phyloP scores from a whole-genome alignment of 2,797 vertebrate genomes.

The Champsocephalus esox region DNA sequence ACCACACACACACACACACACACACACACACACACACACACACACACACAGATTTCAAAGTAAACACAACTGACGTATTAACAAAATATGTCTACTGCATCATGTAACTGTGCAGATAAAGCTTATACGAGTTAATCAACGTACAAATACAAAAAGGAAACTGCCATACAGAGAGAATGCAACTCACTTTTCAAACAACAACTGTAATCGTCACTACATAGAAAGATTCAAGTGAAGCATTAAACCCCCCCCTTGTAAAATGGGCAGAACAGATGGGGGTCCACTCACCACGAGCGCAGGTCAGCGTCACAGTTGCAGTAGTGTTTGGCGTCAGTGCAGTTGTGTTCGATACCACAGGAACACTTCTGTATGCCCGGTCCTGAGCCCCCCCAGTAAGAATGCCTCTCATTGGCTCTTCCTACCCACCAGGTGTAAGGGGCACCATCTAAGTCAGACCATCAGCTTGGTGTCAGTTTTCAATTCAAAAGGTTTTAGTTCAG shows the following conservation, averaged over 20 bases:
- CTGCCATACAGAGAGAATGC: not conserved
- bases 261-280: no score
- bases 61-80: not conserved
- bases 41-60: not conserved
- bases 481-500: not conserved
- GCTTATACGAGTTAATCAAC: no score
- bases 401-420: conserved; percentile 93
- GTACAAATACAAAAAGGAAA: not conserved
- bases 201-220: no score
- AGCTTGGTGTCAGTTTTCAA: not conserved
- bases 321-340: conserved; percentile 91
- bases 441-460: conserved; percentile 82
- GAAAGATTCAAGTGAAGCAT: no score
- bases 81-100: not conserved
- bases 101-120: not conserved
- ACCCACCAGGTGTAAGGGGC: conserved; percentile 95
- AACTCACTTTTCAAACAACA: no score
- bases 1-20: no score
- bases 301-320: conserved; percentile 97
- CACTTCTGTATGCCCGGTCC: conserved; percentile 97
- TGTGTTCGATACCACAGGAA: conserved; percentile 94
- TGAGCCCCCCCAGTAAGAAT: conserved; percentile 96
- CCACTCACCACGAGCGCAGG: conserved; percentile 89
- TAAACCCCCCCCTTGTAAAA: no score
- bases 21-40: conserved; percentile 2